phyloP scores from a whole-genome alignment of 2,797 vertebrate species.

The Sorex maritimensis region DNA sequence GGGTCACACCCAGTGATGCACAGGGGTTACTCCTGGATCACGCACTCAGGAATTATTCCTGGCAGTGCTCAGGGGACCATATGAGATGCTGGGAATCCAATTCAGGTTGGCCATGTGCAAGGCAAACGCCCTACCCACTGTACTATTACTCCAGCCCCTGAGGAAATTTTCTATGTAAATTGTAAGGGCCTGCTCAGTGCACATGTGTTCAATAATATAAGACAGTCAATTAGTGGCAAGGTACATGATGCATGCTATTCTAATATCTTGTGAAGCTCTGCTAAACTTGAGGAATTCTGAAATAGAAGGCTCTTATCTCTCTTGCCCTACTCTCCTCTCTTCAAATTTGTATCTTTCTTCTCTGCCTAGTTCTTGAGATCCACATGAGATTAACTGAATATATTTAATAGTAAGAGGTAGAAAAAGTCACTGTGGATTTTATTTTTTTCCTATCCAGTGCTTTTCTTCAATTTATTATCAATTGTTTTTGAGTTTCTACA shows the following conservation, averaged over 20 bases:
- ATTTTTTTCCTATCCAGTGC: background rate
- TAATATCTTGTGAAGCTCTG: background rate
- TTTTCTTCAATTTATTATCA: slow-evolving; percentile 33
- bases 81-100: too few relatives aligned
- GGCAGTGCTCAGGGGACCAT: too few relatives aligned
- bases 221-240: background rate
- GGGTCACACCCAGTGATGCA: too few relatives aligned
- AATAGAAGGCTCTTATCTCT: background rate
- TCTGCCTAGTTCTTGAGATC: background rate
- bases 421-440: background rate
- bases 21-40: too few relatives aligned
- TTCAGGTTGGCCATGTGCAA: too few relatives aligned
- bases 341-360: background rate
- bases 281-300: background rate
- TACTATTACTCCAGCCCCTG: background rate
- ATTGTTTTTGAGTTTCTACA: background rate
- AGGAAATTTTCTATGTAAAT: background rate
- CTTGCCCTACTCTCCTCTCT: background rate
- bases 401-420: background rate
- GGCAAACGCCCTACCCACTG: too few relatives aligned
- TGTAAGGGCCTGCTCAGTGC: background rate
- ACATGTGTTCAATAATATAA: background rate
- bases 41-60: too few relatives aligned
- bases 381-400: background rate
- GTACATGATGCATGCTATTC: too few relatives aligned